These are phyloP conservation scores for Cyclargus thomasi DNA, from an alignment of 1,140 invertebrate genomes.

Conservation along the genomic window DNA sequence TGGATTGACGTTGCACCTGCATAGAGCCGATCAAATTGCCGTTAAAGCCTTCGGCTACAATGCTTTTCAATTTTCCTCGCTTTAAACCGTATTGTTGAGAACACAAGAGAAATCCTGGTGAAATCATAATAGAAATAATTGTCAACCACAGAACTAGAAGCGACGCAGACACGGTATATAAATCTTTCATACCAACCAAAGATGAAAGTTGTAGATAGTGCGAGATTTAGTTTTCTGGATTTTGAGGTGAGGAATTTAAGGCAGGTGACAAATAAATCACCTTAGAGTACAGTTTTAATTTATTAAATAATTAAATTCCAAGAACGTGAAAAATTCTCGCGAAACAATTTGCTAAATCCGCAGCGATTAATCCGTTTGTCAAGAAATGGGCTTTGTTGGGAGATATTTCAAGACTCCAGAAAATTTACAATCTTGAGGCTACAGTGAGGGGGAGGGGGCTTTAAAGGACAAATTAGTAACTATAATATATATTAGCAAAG, in stretches of 20 bases:
- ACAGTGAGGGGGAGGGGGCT: no score
- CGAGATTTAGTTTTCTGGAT: not conserved
- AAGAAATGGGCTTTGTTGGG: no score
- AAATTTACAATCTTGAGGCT: no score
- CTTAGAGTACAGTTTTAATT: not conserved
- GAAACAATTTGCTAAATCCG: no score
- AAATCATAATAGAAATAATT: conserved; percentile 38
- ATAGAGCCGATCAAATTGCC: not conserved
- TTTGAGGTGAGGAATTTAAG: not conserved
- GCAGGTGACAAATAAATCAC: not conserved
- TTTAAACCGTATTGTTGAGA: not conserved
- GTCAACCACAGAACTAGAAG: not conserved
- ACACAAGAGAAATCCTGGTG: conserved; percentile 25
- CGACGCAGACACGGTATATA: not conserved
- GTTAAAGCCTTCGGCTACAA: not conserved
- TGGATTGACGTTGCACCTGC: not conserved
- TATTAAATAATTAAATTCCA: no score
- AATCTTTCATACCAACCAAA: not conserved
- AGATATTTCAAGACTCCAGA: no score
- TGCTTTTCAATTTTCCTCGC: not conserved
- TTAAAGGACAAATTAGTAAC: no score
- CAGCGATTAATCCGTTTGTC: no score
- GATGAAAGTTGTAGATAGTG: not conserved
- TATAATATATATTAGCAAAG: no score
- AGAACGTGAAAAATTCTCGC: no score